Conservation (phyloP, 2,797 vertebrate species). For the Chaetophractus vellerosus region DNA sequence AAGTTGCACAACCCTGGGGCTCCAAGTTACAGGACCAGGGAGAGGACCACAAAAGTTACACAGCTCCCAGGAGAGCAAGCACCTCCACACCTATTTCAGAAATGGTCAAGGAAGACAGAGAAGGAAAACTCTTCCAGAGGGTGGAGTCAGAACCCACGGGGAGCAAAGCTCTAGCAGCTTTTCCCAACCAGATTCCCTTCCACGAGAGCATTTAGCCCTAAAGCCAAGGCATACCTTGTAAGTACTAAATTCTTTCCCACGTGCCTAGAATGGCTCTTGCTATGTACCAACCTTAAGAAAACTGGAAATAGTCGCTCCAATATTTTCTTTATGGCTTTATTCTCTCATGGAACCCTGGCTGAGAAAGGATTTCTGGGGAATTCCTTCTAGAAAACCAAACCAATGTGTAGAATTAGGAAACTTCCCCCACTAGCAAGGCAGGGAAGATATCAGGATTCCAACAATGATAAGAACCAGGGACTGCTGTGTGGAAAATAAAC, state of each 20-base stretch:
- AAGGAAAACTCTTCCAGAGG: not conserved
- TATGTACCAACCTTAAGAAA: not conserved
- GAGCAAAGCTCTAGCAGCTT: too few species aligned
- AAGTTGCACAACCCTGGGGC: not conserved
- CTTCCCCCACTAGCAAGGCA: not conserved
- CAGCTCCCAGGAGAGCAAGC: not conserved
- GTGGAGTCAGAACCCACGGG: not conserved
- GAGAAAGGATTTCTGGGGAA: not conserved
- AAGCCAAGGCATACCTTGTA: not conserved
- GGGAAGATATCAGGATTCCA: not conserved
- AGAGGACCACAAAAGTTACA: not conserved
- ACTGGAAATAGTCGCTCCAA: not conserved
- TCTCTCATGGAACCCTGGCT: not conserved
- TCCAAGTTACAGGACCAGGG: not conserved
- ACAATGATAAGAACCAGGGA: not conserved
- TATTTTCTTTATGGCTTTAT: not conserved
- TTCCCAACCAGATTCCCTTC: not conserved
- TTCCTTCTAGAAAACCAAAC: conserved; percentile 17
- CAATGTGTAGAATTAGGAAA: not conserved
- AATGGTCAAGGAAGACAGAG: not conserved
- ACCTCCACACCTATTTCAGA: fast-evolving
- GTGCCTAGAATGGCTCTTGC: not conserved
- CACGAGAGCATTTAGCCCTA: not conserved
- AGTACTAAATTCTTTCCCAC: not conserved
- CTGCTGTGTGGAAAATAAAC: not conserved